A percentile compares a stretch with the other conserved stretches of the same genome.
Evolutionary conservation across 2,888 invertebrate genomes (phyloP).

Genomic region (Luperina testacea): DNA sequence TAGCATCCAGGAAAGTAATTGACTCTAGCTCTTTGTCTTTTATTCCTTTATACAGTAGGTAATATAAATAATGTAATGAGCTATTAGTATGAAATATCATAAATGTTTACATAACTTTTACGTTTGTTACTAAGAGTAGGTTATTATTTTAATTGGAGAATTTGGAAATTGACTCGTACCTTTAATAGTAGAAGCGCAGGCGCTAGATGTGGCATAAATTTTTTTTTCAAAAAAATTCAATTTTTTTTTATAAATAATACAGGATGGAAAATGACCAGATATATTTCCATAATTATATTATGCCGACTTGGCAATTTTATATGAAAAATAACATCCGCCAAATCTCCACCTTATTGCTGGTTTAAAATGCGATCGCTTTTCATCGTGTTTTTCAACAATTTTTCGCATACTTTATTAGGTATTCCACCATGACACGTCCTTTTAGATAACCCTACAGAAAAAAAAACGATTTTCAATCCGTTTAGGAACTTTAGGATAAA

Average conservation of each 20-base stretch:
- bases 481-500: neutral
- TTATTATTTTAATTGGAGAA: conserved; percentile 92
- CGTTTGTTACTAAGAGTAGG: neutral
- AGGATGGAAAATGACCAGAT: neutral
- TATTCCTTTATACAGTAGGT: neutral
- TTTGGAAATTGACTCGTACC: conserved; percentile 96
- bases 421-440: neutral
- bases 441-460: neutral
- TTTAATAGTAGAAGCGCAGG: conserved; percentile 93
- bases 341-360: neutral
- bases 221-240: neutral
- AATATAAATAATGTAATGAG: neutral
- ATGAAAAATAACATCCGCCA: neutral
- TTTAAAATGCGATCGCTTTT: neutral
- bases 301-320: neutral
- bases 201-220: conserved; percentile 92
- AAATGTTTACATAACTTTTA: neutral
- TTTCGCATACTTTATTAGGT: neutral
- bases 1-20: neutral
- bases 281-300: neutral
- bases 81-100: neutral
- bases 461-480: neutral
- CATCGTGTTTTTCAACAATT: neutral
- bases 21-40: neutral
- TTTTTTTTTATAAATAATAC: too few relatives aligned